phyloP scores from a whole-genome alignment of 2,113 vertebrate species.

The Bujurquina vittata region DNA sequence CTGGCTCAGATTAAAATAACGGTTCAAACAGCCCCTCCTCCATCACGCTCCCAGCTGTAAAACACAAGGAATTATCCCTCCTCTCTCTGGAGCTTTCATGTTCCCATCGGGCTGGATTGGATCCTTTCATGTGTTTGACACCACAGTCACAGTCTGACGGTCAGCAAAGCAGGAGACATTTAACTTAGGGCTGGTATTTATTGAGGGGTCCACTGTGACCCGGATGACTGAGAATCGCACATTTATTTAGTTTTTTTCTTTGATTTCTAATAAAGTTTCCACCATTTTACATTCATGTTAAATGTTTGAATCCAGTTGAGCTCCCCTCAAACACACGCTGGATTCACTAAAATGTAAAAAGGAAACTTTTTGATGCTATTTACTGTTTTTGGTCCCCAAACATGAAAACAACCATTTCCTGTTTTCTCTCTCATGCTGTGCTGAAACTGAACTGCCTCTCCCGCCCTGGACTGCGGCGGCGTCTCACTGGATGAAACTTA shows the following conservation, averaged over 20 bases:
- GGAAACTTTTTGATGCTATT: not conserved
- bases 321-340: not conserved
- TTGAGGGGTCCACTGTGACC: too few relatives aligned
- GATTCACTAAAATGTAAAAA: not conserved
- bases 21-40: not conserved
- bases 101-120: not conserved
- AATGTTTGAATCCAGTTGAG: not conserved
- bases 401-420: not conserved
- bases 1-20: not conserved
- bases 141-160: not conserved
- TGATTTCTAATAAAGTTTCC: too few relatives aligned
- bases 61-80: accelerated
- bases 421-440: not conserved
- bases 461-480: not conserved
- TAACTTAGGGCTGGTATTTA: not conserved
- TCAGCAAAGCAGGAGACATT: not conserved
- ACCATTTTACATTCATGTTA: not conserved
- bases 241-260: too few relatives aligned
- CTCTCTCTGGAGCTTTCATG: accelerated
- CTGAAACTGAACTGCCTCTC: not conserved
- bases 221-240: too few relatives aligned
- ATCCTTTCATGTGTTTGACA: not conserved
- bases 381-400: not conserved
- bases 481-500: not conserved
- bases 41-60: not conserved